Base-by-base conservation (phyloP, 2,888 invertebrate species). In the Alcis repandata region DNA sequence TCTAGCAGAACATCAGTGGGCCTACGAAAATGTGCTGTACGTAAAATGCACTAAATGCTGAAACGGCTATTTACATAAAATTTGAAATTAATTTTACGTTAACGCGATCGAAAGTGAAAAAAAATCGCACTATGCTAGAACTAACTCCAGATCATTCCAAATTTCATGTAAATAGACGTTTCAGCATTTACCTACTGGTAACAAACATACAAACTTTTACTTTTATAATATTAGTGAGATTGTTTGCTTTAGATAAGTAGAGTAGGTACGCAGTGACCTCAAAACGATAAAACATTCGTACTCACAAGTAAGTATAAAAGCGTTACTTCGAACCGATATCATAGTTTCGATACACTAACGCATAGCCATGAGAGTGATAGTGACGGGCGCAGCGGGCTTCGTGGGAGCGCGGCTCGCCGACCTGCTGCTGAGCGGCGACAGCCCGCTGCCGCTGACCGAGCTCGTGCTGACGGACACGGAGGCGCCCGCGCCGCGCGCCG, bases 301-400 rank as follows among this genome's bases (percentile, higher is more conserved):
- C 36, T 36, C 27, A 27, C 27, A 4, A 27, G 3, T 4, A 27
- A 27, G 22, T 13, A 45, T 45, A 45, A 20, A 45, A 45, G 11
- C 45, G 20, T 13, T 45, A 6, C 20, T 20, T 22, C 13, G 1
- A 20, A 20, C 9, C 8, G 20, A 22, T 6, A 27, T 7, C 46
- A 46, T 17, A 2, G 41, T 17, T n/a, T 2, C n/a, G n/a, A 17
- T 32, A 32, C 2, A 27, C 1, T n/a, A 36, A 10, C 36, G 51
- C 20, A 22, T 13, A 19, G n/a, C 15, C 59, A 89, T 90, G 89
- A 85, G 83, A 64, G 79, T 89, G 2, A 79, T 87, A 9, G 78
- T 90, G n/a, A 90, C 89, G 3, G 89, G 90, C 19, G 89, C 88
- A 10, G 85, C 81, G 0, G 90, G 89, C 0, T 90, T 86, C 48